Evolutionary conservation across 2,797 vertebrate species (phyloP).

Genomic region (Cetoscarus ocellatus): DNA sequence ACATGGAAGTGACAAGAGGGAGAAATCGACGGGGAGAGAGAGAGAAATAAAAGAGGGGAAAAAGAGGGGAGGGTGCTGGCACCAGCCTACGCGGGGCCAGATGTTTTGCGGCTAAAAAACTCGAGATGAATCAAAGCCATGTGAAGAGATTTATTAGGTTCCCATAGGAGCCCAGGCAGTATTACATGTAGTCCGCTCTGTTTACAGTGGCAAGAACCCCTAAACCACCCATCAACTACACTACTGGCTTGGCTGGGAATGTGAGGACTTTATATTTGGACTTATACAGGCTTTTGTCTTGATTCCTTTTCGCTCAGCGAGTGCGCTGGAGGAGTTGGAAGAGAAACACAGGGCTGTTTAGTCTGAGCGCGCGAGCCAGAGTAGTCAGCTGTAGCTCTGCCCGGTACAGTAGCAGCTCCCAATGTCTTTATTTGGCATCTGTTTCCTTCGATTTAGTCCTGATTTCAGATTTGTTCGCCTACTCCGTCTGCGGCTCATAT

Average conservation of each 20-base stretch:
- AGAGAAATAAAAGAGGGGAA: slow-evolving; percentile 51
- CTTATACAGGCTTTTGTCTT: slow-evolving; percentile 82
- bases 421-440: slow-evolving; percentile 83
- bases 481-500: slow-evolving; percentile 71
- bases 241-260: slow-evolving; percentile 84
- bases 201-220: slow-evolving; percentile 85
- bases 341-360: slow-evolving; percentile 81
- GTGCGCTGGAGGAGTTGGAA: slow-evolving; percentile 77
- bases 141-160: slow-evolving; percentile 86
- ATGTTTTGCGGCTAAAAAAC: slow-evolving; percentile 87
- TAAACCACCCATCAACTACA: slow-evolving; percentile 85
- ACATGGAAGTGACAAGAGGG: slow-evolving; percentile 76
- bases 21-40: slow-evolving; percentile 51
- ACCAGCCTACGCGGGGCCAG: slow-evolving; percentile 81
- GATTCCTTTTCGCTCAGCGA: slow-evolving; percentile 68
- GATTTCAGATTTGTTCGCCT: slow-evolving; percentile 71
- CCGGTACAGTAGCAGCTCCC: slow-evolving; percentile 83
- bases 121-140: slow-evolving; percentile 86
- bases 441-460: slow-evolving; percentile 78
- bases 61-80: slow-evolving; percentile 73
- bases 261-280: slow-evolving; percentile 85
- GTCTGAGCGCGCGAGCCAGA: slow-evolving; percentile 79
- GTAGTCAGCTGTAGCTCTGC: slow-evolving; percentile 79
- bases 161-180: slow-evolving; percentile 83
- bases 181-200: slow-evolving; percentile 83